phyloP scores from a whole-genome alignment of 2,113 vertebrate species.

The Mobula hypostoma region DNA sequence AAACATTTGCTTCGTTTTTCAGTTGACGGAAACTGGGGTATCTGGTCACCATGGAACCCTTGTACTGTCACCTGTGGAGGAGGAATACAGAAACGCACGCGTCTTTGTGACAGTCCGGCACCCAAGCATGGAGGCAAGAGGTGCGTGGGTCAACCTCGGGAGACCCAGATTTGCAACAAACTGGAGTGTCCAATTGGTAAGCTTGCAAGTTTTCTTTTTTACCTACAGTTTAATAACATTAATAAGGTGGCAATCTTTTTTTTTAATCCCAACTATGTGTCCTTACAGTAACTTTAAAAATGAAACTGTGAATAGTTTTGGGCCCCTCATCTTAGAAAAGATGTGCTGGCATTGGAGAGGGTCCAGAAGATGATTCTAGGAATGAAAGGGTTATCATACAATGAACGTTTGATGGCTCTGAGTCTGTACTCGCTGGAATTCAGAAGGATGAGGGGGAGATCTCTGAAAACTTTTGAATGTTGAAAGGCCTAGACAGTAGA shows the following conservation, averaged over 20 bases:
- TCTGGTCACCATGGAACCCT: constrained; percentile 88
- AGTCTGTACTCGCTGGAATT: too few species aligned
- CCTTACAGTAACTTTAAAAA: not conserved
- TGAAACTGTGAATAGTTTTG: too few species aligned
- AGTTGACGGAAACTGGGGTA: constrained; percentile 94
- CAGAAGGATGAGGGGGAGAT: too few species aligned
- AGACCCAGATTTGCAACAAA: constrained; percentile 78
- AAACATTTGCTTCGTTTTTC: constrained; percentile 41
- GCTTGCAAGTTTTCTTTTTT: constrained; percentile 33
- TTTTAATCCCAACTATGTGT: not conserved
- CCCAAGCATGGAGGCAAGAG: constrained; percentile 85
- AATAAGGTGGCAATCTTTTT: too few species aligned
- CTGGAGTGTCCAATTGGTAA: constrained; percentile 70
- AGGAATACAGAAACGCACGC: constrained; percentile 75
- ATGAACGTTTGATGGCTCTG: too few species aligned
- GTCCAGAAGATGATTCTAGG: too few species aligned
- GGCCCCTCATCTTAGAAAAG: too few species aligned
- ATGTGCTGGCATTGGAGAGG: too few species aligned
- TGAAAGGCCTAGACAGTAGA: too few species aligned
- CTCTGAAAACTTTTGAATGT: too few species aligned
- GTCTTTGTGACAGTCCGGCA: constrained; percentile 80
- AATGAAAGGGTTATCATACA: too few species aligned
- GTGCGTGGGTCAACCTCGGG: constrained; percentile 67
- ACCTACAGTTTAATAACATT: not conserved
- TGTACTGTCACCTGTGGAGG: constrained; percentile 86